phyloP scores from a whole-genome alignment of 2,797 vertebrate genomes.

The Gephyroberyx darwinii region DNA sequence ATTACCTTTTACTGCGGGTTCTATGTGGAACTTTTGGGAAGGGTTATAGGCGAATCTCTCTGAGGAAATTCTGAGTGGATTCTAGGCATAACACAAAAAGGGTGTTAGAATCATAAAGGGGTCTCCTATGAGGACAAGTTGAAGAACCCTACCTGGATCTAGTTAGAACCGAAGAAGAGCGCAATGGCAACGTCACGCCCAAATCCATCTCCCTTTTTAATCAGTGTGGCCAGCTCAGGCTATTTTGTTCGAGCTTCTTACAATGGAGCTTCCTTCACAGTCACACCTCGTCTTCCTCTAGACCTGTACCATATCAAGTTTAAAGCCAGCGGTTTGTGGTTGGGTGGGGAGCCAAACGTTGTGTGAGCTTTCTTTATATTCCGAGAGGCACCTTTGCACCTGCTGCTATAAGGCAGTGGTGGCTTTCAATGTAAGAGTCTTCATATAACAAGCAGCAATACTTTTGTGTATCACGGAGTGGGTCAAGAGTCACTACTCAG shows the following conservation, averaged over 20 bases:
- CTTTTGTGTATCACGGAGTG: background rate
- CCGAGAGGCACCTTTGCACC: background rate
- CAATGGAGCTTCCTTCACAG: conserved; percentile 40
- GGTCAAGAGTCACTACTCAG: background rate
- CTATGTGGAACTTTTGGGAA: no score
- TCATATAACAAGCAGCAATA: background rate
- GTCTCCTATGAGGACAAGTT: no score
- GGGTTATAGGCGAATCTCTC: no score
- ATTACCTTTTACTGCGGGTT: no score
- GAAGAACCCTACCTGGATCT: no score
- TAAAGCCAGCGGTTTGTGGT: conserved; percentile 50
- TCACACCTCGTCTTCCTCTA: conserved; percentile 40
- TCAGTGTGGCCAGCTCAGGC: conserved; percentile 5
- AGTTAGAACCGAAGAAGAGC: no score
- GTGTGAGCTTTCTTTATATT: background rate
- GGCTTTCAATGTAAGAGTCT: background rate
- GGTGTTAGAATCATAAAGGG: no score
- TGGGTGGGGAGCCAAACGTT: conserved; percentile 47
- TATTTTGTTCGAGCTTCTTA: conserved; percentile 38
- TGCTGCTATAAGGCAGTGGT: background rate
- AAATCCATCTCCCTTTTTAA: conserved; percentile 19
- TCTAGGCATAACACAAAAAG: no score
- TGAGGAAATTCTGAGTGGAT: no score
- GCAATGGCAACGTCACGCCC: conserved; percentile 8
- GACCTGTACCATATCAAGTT: conserved; percentile 58